phyloP scores from a whole-genome alignment of 2,888 invertebrate genomes.

The Scrobipalpa costella region DNA sequence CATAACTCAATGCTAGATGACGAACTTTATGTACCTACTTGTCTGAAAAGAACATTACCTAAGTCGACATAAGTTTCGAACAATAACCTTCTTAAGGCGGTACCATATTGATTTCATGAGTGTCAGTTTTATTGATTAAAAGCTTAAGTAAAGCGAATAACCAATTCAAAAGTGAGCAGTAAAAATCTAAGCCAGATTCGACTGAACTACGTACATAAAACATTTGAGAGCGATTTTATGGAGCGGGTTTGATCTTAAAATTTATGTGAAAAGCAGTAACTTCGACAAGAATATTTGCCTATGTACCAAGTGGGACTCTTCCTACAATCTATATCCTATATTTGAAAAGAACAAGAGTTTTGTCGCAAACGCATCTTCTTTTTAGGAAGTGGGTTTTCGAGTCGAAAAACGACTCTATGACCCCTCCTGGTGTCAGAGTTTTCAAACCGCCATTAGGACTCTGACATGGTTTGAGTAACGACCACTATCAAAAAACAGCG shows the following conservation, averaged over 20 bases:
- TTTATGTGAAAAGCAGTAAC: not conserved
- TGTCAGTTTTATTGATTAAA: not conserved
- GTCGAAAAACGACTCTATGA: too few relatives aligned
- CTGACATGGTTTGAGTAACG: too few relatives aligned
- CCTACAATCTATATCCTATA: not conserved
- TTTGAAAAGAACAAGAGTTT: too few relatives aligned
- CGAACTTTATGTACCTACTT: too few relatives aligned
- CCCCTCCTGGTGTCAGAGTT: too few relatives aligned
- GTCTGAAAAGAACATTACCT: too few relatives aligned
- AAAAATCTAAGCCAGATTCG: conserved; percentile 5
- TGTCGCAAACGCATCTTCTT: too few relatives aligned
- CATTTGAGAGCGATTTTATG: conserved; percentile 3
- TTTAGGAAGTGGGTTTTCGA: too few relatives aligned
- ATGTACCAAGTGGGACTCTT: not conserved
- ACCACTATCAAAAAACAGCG: too few relatives aligned
- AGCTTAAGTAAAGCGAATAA: not conserved
- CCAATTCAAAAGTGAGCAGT: not conserved
- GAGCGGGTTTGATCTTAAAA: not conserved
- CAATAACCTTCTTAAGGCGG: not conserved
- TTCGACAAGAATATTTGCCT: not conserved
- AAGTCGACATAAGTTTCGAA: too few relatives aligned
- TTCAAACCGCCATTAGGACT: too few relatives aligned
- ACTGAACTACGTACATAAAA: not conserved
- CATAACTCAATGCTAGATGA: too few relatives aligned
- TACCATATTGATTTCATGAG: not conserved